Percentiles rank a stretch among this genome's conserved stretches.
Evolutionary conservation across 2,888 invertebrate species (phyloP).

Genomic region (Andrena fulva): DNA sequence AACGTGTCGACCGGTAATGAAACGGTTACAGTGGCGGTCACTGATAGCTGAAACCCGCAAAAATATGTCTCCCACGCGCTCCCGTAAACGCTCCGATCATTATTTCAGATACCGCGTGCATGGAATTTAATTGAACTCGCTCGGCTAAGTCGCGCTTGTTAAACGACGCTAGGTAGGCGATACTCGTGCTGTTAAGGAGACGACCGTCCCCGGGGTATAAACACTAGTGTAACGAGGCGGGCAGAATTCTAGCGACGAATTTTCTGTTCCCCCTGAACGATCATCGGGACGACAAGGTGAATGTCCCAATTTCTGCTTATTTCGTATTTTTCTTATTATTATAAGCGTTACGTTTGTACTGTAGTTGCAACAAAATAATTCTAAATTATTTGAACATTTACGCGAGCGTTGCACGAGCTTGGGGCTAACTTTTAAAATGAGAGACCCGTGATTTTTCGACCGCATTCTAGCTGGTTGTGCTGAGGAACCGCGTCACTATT

Average conservation of each 20-base stretch:
- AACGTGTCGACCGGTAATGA: constrained; percentile 56
- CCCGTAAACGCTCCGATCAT: constrained; percentile 21
- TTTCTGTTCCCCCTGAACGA: background rate
- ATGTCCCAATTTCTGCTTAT: too few species aligned
- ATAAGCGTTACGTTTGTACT: background rate
- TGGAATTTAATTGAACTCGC: constrained; percentile 33
- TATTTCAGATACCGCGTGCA: constrained; percentile 26
- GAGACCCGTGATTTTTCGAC: too few species aligned
- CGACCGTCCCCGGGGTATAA: background rate
- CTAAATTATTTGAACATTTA: too few species aligned
- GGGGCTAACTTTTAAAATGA: too few species aligned
- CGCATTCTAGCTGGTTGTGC: too few species aligned
- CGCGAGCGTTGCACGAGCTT: too few species aligned
- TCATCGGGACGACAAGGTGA: background rate
- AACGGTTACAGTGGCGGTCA: constrained; percentile 27
- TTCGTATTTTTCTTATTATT: background rate
- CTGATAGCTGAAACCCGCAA: constrained; percentile 6
- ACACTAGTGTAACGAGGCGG: background rate
- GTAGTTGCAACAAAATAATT: too few species aligned
- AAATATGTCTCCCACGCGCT: constrained; percentile 34
- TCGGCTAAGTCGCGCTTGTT: constrained; percentile 10
- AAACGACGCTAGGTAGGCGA: background rate
- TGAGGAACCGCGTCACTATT: too few species aligned
- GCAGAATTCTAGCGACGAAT: background rate
- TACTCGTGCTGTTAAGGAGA: constrained; percentile 7